Percentiles rank a stretch among this genome's conserved stretches.
Evolutionary conservation across 2,888 invertebrate genomes (phyloP).

Genomic region (Cyclophora punctaria): DNA sequence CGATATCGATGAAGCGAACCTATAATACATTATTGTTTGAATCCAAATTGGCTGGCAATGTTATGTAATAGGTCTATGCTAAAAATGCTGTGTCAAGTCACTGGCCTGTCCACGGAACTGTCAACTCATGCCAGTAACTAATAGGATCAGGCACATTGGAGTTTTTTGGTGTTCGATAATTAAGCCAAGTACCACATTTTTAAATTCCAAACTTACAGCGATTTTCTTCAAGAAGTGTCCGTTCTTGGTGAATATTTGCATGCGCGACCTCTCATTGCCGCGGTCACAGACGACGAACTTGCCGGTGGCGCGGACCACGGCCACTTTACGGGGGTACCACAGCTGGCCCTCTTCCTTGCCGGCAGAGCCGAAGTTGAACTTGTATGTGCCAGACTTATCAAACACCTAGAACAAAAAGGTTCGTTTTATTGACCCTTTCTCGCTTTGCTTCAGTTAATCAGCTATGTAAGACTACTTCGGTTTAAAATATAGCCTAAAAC

Average conservation of each 20-base stretch:
- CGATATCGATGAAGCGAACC: slow-evolving; percentile 88
- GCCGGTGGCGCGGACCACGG: slow-evolving; percentile 89
- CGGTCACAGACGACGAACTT: slow-evolving; percentile 98
- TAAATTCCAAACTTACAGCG: slow-evolving; percentile 65
- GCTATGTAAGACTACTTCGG: too few species aligned
- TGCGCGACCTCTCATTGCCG: slow-evolving; percentile 95
- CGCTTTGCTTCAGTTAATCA: too few species aligned
- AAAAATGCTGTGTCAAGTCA: too few species aligned
- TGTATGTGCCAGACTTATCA: slow-evolving; percentile 93
- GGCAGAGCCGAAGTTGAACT: slow-evolving; percentile 95
- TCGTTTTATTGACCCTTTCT: too few species aligned
- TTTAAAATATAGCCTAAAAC: background rate
- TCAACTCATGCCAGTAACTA: too few species aligned
- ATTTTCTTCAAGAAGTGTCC: slow-evolving; percentile 97
- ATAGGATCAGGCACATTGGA: too few species aligned
- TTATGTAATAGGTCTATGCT: background rate
- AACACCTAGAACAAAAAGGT: slow-evolving; percentile 80
- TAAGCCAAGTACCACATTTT: too few species aligned
- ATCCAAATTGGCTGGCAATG: background rate
- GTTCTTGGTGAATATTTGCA: slow-evolving; percentile 97
- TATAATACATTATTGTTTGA: slow-evolving; percentile 16
- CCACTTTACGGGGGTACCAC: slow-evolving; percentile 98
- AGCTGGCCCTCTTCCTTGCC: slow-evolving; percentile 97
- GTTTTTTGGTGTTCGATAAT: too few species aligned
- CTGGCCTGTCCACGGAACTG: too few species aligned